Evolutionary conservation across 2,888 invertebrate species (phyloP), one percentile per base, ranked within the genome.

Genomic region (Drosophila picticornis): DNA sequence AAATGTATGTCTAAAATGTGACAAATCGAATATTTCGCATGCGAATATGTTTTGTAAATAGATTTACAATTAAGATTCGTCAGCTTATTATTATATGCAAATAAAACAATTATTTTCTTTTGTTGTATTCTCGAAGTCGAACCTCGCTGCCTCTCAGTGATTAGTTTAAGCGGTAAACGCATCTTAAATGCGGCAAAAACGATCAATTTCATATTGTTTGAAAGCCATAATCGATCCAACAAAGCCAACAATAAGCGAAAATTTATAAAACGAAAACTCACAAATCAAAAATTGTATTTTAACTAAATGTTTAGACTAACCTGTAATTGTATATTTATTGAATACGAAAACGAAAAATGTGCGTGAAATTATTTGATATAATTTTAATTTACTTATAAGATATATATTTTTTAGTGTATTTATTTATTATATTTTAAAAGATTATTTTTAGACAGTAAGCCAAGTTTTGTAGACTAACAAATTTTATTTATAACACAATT

Each of bases 91-190:
- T 11, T 32, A 43, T 50, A 51, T 59, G 22, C n/a, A 59, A 27
- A 61, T n/a, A n/a, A 7, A 66, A 22, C 19, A 11, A 9, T 25
- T 51, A 4, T 25, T 52, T 38, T 57, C 46, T 29, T 57, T 46
- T 62, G 59, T 66, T 48, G 69, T 69, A 75, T 66, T 74, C 61
- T 81, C 72, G 72, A 92, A 91, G 71, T 71, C 65, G 76, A 80
- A 72, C 88, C 93, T 92, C 92, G 92, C 92, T 93, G 92, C 90
- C 91, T 92, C 93, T 92, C 92, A 92, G 91, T 89, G 88, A 83
- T 71, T 91, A 90, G 52, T 72, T 64, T 88, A 80, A 87, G 84
- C 53, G 71, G 64, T 71, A 60, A 72, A 65, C 55, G 70, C 67
- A 72, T 64, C 55, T 64, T 43, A 56, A 78, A 68, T 64, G 60